Conservation (phyloP, 2,888 invertebrate genomes). For the Heliconius ismenius region DNA sequence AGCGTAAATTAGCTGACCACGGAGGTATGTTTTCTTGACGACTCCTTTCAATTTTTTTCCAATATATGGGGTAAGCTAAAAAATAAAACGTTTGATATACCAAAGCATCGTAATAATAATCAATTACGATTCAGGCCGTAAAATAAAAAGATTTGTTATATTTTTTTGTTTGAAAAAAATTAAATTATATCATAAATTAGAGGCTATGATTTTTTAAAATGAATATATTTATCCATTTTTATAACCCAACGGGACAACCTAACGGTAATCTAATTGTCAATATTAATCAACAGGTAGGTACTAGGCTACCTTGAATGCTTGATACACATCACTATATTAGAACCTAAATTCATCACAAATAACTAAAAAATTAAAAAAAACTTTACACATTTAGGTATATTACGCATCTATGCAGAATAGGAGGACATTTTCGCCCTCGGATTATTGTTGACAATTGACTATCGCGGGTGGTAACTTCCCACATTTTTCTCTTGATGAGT, state of each 20-base stretch:
- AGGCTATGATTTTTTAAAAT: too few species aligned
- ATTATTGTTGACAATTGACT: too few species aligned
- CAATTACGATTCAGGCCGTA: background rate
- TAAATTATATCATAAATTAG: too few species aligned
- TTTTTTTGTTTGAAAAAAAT: background rate
- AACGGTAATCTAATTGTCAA: background rate
- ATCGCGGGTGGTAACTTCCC: too few species aligned
- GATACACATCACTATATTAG: too few species aligned
- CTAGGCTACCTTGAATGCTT: background rate
- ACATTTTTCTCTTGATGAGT: too few species aligned
- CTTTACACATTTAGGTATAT: too few species aligned
- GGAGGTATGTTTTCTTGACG: constrained; percentile 84
- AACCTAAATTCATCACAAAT: too few species aligned
- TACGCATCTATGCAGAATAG: too few species aligned
- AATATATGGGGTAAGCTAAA: constrained; percentile 85
- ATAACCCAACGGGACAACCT: background rate
- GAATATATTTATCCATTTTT: background rate
- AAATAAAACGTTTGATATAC: constrained; percentile 15
- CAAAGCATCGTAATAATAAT: background rate
- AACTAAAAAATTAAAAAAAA: too few species aligned
- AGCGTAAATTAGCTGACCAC: constrained; percentile 83
- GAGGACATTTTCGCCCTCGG: too few species aligned
- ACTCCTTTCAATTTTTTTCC: constrained; percentile 83
- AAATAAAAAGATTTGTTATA: background rate
- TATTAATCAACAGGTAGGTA: background rate